These are phyloP conservation scores for Dorcus hopei DNA, from an alignment of 2,888 invertebrate species.

Conservation along the genomic window DNA sequence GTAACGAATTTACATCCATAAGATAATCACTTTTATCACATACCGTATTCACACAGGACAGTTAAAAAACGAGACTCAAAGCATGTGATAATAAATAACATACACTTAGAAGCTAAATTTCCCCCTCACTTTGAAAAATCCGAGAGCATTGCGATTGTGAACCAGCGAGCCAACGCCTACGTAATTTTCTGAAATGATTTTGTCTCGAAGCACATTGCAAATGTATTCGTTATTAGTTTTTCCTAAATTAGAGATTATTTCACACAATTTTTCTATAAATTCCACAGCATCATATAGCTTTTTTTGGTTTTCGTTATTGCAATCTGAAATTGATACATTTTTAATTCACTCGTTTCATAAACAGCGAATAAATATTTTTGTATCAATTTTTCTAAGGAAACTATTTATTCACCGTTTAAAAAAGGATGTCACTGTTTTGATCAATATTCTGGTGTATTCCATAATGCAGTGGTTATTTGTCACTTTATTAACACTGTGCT, in stretches of 20 bases:
- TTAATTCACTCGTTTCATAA: conserved; percentile 1
- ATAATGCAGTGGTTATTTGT: too few species aligned
- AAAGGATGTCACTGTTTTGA: too few species aligned
- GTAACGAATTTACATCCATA: too few species aligned
- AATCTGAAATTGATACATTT: conserved; percentile 33
- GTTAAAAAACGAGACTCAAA: background rate
- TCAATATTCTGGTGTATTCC: too few species aligned
- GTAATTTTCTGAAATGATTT: conserved; percentile 77
- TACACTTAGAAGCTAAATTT: conserved; percentile 72
- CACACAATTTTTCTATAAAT: conserved; percentile 57
- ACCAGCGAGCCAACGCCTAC: conserved; percentile 74
- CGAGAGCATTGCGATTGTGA: conserved; percentile 78
- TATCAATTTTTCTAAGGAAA: too few species aligned
- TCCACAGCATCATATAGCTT: conserved; percentile 60
- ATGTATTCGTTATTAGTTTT: conserved; percentile 38
- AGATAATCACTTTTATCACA: too few species aligned
- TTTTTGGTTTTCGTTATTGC: conserved; percentile 36
- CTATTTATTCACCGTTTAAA: too few species aligned
- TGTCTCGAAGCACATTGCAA: conserved; percentile 61
- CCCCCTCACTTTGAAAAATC: conserved; percentile 83
- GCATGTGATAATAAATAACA: background rate
- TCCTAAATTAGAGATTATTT: conserved; percentile 53
- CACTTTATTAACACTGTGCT: too few species aligned
- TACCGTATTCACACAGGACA: too few species aligned
- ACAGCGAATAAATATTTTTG: background rate